Percentiles rank a stretch among this genome's conserved stretches.
phyloP scores from a whole-genome alignment of 2,888 invertebrate species.

The Oligia strigilis region DNA sequence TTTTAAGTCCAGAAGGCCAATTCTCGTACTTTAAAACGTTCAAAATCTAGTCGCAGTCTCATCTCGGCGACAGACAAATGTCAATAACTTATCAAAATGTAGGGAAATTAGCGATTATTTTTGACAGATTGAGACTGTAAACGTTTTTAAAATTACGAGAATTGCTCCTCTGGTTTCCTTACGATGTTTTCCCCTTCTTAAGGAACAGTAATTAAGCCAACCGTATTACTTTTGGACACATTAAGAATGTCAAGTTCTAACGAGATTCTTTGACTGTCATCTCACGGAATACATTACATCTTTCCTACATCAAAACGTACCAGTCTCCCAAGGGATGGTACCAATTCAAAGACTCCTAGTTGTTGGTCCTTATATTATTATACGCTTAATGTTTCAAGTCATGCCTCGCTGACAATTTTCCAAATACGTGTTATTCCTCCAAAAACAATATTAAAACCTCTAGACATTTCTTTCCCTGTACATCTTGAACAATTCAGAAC shows the following conservation, averaged over 20 bases:
- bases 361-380: background rate
- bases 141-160: too few relatives aligned
- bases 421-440: background rate
- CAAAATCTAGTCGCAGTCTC: too few relatives aligned
- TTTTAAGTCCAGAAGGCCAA: background rate
- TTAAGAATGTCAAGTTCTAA: background rate
- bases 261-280: background rate
- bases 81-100: too few relatives aligned
- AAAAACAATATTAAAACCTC: constrained; percentile 17
- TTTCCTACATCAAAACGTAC: background rate
- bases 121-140: too few relatives aligned
- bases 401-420: background rate
- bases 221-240: background rate
- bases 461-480: constrained; percentile 1
- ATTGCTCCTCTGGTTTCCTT: background rate
- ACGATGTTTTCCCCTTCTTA: background rate
- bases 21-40: too few relatives aligned
- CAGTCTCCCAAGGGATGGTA: background rate
- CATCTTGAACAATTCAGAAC: constrained; percentile 17
- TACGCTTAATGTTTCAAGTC: background rate
- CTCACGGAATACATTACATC: background rate
- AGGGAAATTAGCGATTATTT: too few relatives aligned
- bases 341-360: background rate
- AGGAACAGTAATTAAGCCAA: background rate
- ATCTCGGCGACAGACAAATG: too few relatives aligned